A percentile compares a stretch with the other conserved stretches of the same genome.
Evolutionary conservation across 2,888 invertebrate genomes (phyloP).

Genomic region (Phyllotreta striolata): DNA sequence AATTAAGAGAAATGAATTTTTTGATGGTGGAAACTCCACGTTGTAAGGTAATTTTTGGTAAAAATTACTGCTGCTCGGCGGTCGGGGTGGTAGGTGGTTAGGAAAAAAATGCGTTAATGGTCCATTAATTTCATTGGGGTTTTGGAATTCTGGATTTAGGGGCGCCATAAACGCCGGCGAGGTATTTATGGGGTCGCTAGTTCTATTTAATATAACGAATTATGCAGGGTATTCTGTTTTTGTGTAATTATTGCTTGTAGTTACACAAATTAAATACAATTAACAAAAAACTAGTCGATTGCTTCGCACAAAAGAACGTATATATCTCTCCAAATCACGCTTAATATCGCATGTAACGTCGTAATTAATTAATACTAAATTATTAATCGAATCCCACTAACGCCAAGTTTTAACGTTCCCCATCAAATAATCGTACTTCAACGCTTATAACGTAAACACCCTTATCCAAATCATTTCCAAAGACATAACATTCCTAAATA

Average conservation of each 20-base stretch:
- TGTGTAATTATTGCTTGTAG: too few species aligned
- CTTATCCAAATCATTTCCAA: constrained; percentile 20
- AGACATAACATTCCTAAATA: constrained; percentile 25
- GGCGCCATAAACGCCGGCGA: constrained; percentile 26
- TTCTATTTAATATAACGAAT: constrained; percentile 30
- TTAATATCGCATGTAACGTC: too few species aligned
- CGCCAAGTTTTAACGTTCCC: constrained; percentile 1
- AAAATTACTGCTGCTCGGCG: background rate
- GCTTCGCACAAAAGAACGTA: background rate
- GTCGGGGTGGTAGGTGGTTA: constrained; percentile 3
- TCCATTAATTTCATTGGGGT: constrained; percentile 33
- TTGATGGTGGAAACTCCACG: too few species aligned
- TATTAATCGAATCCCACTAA: constrained; percentile 1
- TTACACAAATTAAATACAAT: too few species aligned
- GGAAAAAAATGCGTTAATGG: constrained; percentile 30
- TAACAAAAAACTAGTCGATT: constrained; percentile 1
- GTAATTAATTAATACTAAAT: background rate
- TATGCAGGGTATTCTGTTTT: constrained; percentile 11
- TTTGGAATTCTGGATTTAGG: constrained; percentile 30
- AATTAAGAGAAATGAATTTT: too few species aligned
- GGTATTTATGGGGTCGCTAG: constrained; percentile 30
- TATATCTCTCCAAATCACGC: background rate
- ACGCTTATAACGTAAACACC: constrained; percentile 14
- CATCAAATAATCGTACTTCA: background rate
- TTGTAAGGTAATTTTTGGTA: too few species aligned